phyloP scores from a whole-genome alignment of 2,888 invertebrate species.

The Synergus gifuensis region DNA sequence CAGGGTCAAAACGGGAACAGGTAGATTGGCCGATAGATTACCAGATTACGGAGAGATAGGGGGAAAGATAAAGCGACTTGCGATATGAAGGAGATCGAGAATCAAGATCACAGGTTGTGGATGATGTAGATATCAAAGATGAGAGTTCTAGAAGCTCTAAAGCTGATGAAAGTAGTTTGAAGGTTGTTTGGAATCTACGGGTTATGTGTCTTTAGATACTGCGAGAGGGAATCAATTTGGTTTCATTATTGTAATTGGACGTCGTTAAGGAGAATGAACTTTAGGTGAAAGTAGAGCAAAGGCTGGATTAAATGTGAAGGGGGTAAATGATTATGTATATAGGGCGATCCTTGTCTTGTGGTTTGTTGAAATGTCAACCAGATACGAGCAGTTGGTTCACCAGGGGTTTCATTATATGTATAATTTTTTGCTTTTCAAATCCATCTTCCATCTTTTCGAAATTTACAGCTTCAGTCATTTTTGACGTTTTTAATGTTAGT shows the following conservation, averaged over 20 bases:
- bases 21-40: conserved; percentile 39
- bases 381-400: background rate
- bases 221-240: conserved; percentile 15
- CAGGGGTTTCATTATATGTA: too few relatives aligned
- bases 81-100: background rate
- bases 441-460: background rate
- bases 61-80: conserved; percentile 25
- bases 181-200: conserved; percentile 8
- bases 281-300: conserved; percentile 18
- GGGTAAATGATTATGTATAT: conserved; percentile 27
- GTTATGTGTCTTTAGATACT: conserved; percentile 9
- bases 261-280: conserved; percentile 22
- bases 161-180: conserved; percentile 28
- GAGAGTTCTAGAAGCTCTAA: conserved; percentile 9
- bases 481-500: too few relatives aligned
- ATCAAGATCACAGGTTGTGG: conserved; percentile 25
- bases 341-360: conserved; percentile 13
- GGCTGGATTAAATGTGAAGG: conserved; percentile 2
- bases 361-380: conserved; percentile 9
- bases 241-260: conserved; percentile 34
- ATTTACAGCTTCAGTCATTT: too few relatives aligned
- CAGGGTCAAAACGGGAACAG: conserved; percentile 57
- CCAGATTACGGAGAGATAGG: conserved; percentile 23
- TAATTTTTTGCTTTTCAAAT: background rate
- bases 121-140: conserved; percentile 6